Percentiles rank a stretch among this genome's conserved stretches.
These are phyloP conservation scores for Microcebus murinus DNA, from an alignment of 2,113 vertebrate species.

Conservation along the genomic window DNA sequence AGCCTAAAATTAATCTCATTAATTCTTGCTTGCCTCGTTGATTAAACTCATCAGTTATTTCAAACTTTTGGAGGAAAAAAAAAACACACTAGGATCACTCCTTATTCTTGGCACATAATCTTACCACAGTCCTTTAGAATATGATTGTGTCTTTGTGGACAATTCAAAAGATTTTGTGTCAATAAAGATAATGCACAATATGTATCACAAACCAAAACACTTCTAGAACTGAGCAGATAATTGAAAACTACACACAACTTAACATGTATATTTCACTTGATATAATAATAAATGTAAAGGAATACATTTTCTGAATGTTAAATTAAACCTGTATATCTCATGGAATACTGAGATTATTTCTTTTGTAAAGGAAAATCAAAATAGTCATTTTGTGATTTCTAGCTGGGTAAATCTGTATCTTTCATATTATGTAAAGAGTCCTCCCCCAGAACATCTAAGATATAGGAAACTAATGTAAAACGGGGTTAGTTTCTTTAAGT, in stretches of 20 bases:
- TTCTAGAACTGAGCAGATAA: conserved; percentile 15
- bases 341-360: neutral
- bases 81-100: neutral
- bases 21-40: neutral
- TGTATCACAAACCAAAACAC: neutral
- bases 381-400: neutral
- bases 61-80: neutral
- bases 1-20: neutral
- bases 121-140: neutral
- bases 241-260: neutral
- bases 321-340: neutral
- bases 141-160: neutral
- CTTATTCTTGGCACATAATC: neutral
- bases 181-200: neutral
- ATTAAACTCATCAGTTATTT: conserved; percentile 7
- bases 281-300: neutral
- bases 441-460: neutral
- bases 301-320: conserved; percentile 21
- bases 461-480: neutral
- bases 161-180: neutral
- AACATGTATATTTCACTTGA: neutral
- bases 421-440: neutral
- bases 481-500: neutral
- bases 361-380: neutral
- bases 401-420: neutral